phyloP scores from a whole-genome alignment of 1,140 invertebrate species.

The Himalopsyche phryganea region DNA sequence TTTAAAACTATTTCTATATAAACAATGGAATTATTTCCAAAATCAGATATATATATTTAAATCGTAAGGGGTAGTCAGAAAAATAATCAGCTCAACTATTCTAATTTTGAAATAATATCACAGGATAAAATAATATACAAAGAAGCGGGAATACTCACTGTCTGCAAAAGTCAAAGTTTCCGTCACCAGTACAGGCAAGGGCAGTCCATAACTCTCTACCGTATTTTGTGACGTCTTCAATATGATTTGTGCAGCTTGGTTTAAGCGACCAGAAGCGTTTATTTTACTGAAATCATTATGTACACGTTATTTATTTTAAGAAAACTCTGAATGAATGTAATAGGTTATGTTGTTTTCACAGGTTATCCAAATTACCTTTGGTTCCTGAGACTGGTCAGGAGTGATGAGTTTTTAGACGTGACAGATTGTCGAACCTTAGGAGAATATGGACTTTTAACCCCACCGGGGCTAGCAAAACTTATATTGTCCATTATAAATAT shows the following conservation, averaged over 20 bases:
- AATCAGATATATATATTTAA: no score
- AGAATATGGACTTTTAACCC: conserved; percentile 51
- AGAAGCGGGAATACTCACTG: conserved; percentile 59
- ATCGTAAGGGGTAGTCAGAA: no score
- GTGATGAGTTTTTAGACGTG: conserved; percentile 41
- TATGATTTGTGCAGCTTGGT: conserved; percentile 66
- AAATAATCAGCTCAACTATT: no score
- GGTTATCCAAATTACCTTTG: conserved; percentile 41
- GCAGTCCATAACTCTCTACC: conserved; percentile 72
- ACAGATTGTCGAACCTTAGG: conserved; percentile 48
- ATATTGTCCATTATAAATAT: conserved; percentile 37
- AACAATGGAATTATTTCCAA: no score
- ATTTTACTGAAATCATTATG: conserved; percentile 47
- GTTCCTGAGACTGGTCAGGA: conserved; percentile 46
- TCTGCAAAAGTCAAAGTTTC: conserved; percentile 82
- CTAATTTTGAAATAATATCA: no score
- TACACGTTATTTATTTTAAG: neutral
- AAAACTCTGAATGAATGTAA: neutral
- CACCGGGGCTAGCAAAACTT: conserved; percentile 48
- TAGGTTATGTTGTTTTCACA: conserved; percentile 26
- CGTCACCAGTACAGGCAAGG: conserved; percentile 81
- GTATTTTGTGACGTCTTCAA: conserved; percentile 63
- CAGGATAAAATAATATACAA: no score
- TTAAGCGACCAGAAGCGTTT: conserved; percentile 59
- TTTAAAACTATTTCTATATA: no score